Evolutionary conservation across 2,797 vertebrate genomes (phyloP).

Genomic region (Danionella dracula): DNA sequence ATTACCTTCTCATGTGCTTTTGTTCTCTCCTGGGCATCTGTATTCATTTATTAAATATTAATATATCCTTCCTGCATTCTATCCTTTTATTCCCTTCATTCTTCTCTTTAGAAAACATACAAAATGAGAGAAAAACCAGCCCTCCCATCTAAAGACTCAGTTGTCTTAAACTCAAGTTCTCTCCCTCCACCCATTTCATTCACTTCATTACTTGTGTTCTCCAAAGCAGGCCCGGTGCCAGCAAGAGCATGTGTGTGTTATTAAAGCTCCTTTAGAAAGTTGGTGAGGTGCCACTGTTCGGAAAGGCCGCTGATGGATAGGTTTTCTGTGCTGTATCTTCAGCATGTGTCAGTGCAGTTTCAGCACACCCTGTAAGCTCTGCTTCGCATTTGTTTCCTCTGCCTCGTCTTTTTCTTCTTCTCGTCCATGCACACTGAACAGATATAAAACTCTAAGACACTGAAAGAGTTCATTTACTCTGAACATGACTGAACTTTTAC

Average conservation of each 20-base stretch:
- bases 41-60: not conserved
- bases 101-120: not conserved
- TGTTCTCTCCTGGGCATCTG: too few species aligned
- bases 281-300: not conserved
- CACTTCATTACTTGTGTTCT: conserved; percentile 11
- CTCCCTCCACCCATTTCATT: not conserved
- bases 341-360: conserved; percentile 13
- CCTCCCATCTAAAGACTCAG: conserved; percentile 8
- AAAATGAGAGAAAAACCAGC: not conserved
- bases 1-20: not conserved
- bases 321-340: not conserved
- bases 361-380: conserved; percentile 15
- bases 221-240: conserved; percentile 9
- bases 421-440: not conserved
- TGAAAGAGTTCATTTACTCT: not conserved
- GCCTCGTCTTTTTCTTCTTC: not conserved
- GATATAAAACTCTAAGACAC: not conserved
- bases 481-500: not conserved
- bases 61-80: conserved; percentile 10
- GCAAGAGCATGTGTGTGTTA: conserved; percentile 12
- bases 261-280: conserved; percentile 16
- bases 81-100: not conserved
- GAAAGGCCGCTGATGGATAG: not conserved
- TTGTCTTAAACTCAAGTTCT: not conserved
- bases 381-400: conserved; percentile 2